Conservation (phyloP, 2,113 vertebrate genomes). For the Tetrao urogallus region DNA sequence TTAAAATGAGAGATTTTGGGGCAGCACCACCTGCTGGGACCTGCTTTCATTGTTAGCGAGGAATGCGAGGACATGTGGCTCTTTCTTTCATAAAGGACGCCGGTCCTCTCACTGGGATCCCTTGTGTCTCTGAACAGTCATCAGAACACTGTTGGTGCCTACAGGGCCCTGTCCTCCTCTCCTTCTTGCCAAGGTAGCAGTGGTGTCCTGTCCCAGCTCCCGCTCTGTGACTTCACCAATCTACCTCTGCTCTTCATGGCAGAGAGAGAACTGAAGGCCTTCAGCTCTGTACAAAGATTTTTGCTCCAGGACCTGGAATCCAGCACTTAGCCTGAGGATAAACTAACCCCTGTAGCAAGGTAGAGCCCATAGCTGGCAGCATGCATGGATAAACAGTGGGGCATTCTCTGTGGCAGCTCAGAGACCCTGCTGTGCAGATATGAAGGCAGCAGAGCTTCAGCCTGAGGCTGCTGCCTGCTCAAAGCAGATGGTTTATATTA, state of each 20-base stretch:
- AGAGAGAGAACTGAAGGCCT: neutral
- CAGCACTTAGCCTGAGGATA: neutral
- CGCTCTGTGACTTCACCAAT: neutral
- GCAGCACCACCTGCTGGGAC: neutral
- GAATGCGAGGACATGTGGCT: accelerated
- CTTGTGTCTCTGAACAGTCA: neutral
- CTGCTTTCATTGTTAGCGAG: accelerated
- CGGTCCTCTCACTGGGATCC: neutral
- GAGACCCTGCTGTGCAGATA: neutral
- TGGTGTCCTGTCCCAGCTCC: neutral
- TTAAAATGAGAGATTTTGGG: neutral
- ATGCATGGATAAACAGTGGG: neutral
- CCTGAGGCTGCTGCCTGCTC: slow-evolving; percentile 10
- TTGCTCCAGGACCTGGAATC: neutral
- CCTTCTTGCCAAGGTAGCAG: neutral
- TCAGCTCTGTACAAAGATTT: neutral
- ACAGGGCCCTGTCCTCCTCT: neutral
- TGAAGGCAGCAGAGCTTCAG: neutral
- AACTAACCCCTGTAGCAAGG: neutral
- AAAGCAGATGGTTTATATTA: slow-evolving; percentile 59
- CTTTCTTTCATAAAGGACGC: neutral
- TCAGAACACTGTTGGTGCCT: neutral
- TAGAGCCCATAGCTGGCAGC: neutral
- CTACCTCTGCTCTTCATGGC: neutral
- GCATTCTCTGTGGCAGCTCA: neutral